Percentiles rank a stretch among this genome's conserved stretches.
These are phyloP conservation scores for Isurus oxyrinchus DNA, from an alignment of 2,113 vertebrate species.

Conservation along the genomic window DNA sequence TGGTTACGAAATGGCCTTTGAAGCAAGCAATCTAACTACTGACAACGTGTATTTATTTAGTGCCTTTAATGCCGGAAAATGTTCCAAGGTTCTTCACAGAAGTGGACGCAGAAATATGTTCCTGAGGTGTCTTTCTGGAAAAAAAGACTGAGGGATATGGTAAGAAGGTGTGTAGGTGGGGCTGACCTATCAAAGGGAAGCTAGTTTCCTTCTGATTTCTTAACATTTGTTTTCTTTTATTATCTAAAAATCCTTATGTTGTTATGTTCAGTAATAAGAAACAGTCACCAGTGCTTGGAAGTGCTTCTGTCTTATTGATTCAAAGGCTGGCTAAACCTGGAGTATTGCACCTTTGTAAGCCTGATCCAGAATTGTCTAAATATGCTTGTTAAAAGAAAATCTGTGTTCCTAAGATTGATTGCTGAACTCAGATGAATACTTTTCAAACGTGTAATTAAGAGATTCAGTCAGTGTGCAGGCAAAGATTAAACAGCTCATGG, in stretches of 20 bases:
- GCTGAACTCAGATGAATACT: conserved; percentile 31
- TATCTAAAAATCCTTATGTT: background rate
- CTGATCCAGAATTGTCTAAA: conserved; percentile 19
- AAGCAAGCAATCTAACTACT: background rate
- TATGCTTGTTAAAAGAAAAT: background rate
- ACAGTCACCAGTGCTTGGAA: background rate
- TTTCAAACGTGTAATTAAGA: conserved; percentile 28
- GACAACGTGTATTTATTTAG: background rate
- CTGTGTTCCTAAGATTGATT: conserved; percentile 29
- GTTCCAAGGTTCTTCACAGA: background rate
- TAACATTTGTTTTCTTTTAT: background rate
- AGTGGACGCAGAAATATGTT: background rate
- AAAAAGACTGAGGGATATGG: background rate
- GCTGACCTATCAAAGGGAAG: background rate
- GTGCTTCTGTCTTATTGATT: background rate
- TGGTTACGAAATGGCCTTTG: background rate
- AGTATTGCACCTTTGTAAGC: background rate
- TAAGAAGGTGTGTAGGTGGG: background rate
- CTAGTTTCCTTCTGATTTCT: background rate
- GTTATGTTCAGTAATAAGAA: background rate
- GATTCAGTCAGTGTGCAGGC: conserved; percentile 32
- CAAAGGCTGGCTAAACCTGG: background rate
- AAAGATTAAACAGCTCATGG: conserved; percentile 24
- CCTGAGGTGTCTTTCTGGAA: background rate
- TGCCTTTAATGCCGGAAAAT: background rate